These are phyloP conservation scores for Athalia cordata DNA, from an alignment of 2,888 invertebrate genomes.

Conservation along the genomic window DNA sequence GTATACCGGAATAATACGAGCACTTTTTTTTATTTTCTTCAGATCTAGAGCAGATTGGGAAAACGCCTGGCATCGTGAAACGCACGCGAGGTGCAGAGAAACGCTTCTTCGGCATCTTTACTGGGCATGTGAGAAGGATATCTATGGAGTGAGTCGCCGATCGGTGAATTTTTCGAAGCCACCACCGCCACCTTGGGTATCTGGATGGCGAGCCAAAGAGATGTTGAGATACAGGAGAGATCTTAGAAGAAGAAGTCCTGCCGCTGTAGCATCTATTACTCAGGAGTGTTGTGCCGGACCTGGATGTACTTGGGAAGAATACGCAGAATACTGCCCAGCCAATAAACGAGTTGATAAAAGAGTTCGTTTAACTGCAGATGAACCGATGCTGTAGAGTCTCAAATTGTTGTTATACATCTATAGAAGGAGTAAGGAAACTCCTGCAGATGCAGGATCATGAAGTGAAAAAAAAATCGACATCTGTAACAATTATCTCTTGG, in stretches of 20 bases:
- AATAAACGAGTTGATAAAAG: slow-evolving; percentile 71
- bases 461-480: too few species aligned
- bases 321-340: slow-evolving; percentile 80
- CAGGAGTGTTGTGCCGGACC: slow-evolving; percentile 78
- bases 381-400: too few species aligned
- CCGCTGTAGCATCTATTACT: slow-evolving; percentile 74
- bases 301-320: slow-evolving; percentile 80
- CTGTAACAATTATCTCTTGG: too few species aligned
- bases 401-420: too few species aligned
- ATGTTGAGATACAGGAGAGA: slow-evolving; percentile 67
- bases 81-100: slow-evolving; percentile 77
- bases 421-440: too few species aligned
- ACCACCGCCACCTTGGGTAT: slow-evolving; percentile 71
- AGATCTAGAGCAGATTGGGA: slow-evolving; percentile 78
- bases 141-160: slow-evolving; percentile 76
- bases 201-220: slow-evolving; percentile 66
- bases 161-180: slow-evolving; percentile 59
- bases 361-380: not conserved
- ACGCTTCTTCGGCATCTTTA: slow-evolving; percentile 76
- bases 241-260: slow-evolving; percentile 61
- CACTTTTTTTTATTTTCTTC: slow-evolving; percentile 18
- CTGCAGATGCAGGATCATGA: too few species aligned
- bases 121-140: slow-evolving; percentile 80
- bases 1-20: not conserved
- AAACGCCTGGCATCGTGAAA: slow-evolving; percentile 77